phyloP scores from a whole-genome alignment of 2,888 invertebrate genomes.

The Allacma fusca region DNA sequence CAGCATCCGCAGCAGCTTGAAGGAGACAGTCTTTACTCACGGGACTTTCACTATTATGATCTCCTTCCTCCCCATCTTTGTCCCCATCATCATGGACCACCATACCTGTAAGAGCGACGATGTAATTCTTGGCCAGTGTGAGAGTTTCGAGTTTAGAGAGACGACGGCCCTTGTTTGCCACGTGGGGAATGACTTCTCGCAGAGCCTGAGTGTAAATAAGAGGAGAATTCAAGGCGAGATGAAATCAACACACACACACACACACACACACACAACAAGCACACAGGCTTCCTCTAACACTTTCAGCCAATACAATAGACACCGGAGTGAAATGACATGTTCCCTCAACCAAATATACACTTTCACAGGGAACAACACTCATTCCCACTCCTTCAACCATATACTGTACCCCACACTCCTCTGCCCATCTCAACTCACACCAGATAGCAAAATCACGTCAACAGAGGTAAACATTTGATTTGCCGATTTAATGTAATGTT shows the following conservation, averaged over 20 bases:
- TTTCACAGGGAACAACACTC: background rate
- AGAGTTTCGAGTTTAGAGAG: slow-evolving; percentile 61
- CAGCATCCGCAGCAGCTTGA: slow-evolving; percentile 60
- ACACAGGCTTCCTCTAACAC: background rate
- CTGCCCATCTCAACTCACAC: background rate
- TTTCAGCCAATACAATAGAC: background rate
- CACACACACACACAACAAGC: background rate
- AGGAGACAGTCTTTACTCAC: slow-evolving; percentile 61
- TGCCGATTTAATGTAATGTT: slow-evolving; percentile 26
- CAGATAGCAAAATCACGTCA: background rate
- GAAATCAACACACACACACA: slow-evolving; percentile 26
- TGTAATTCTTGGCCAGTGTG: slow-evolving; percentile 62
- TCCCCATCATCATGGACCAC: slow-evolving; percentile 60
- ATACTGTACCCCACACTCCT: no score
- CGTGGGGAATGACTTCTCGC: slow-evolving; percentile 61
- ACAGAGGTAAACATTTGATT: slow-evolving; percentile 35
- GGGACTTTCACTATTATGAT: slow-evolving; percentile 51
- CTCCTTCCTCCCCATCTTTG: slow-evolving; percentile 52
- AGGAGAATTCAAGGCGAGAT: slow-evolving; percentile 27
- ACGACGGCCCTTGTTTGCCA: slow-evolving; percentile 61
- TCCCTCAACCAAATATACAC: slow-evolving; percentile 3
- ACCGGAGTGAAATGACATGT: background rate
- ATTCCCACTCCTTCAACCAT: no score
- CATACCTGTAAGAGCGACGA: slow-evolving; percentile 61
- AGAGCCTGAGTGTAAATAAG: slow-evolving; percentile 53